Conservation (phyloP, 2,113 vertebrate genomes). For the Harpagus bidentatus region DNA sequence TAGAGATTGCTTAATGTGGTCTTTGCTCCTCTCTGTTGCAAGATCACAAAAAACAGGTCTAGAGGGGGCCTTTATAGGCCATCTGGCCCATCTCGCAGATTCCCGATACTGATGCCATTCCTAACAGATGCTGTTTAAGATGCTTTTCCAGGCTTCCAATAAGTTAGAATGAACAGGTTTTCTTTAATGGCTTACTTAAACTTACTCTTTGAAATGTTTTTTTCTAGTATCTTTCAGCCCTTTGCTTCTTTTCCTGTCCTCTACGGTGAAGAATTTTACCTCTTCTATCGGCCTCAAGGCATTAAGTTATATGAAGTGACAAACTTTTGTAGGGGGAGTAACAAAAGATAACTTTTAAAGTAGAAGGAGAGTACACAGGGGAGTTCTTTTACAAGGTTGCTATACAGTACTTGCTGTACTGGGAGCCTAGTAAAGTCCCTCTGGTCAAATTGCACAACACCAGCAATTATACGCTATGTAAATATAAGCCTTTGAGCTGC, state of each 20-base stretch:
- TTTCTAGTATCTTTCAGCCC: background rate
- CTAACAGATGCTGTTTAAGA: background rate
- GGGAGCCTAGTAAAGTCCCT: background rate
- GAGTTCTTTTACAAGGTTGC: background rate
- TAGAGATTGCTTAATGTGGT: background rate
- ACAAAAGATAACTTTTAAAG: background rate
- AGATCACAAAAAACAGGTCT: background rate
- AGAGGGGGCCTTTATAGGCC: background rate
- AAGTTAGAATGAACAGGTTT: background rate
- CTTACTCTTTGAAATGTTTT: background rate
- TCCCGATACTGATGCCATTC: background rate
- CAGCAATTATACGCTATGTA: background rate
- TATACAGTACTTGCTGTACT: background rate
- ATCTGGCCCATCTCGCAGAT: background rate
- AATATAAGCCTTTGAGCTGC: background rate
- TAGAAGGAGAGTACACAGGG: background rate
- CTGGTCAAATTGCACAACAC: background rate
- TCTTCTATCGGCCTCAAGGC: background rate
- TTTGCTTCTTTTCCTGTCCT: background rate
- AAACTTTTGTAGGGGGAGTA: background rate
- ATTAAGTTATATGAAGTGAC: background rate
- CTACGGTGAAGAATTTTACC: background rate
- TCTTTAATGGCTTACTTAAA: background rate
- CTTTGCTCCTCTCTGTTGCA: background rate
- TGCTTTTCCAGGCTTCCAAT: background rate